Evolutionary conservation across 1,140 invertebrate genomes (phyloP).

Genomic region (Plectrocnemia conspersa): DNA sequence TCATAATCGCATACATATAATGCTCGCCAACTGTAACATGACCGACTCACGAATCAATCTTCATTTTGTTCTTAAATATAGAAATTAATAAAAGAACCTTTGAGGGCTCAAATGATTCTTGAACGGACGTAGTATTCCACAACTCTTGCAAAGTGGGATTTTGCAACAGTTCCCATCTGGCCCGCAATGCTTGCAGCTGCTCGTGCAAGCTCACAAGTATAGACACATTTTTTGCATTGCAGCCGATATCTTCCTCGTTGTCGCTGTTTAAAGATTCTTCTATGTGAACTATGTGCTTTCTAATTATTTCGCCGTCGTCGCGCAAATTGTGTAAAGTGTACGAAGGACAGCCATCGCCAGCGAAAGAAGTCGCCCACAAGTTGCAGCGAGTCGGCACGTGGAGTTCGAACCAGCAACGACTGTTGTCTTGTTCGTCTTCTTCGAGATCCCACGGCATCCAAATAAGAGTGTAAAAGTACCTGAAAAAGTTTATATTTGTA

Average conservation of each 20-base stretch:
- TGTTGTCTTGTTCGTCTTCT: constrained; percentile 15
- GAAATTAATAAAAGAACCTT: too few species aligned
- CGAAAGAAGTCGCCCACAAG: constrained; percentile 20
- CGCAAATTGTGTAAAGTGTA: constrained; percentile 6
- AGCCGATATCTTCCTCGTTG: constrained; percentile 18
- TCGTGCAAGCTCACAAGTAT: constrained; percentile 22
- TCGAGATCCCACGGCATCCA: constrained; percentile 34
- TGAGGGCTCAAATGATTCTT: too few species aligned
- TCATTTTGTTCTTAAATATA: too few species aligned
- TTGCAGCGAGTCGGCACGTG: constrained; percentile 25
- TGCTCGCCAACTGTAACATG: too few species aligned
- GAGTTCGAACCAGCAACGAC: constrained; percentile 28
- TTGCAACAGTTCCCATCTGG: constrained; percentile 28
- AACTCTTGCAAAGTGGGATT: constrained; percentile 22
- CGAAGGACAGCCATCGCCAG: constrained; percentile 1
- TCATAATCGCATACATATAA: too few species aligned
- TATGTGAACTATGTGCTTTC: constrained; percentile 8
- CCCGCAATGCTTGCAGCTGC: constrained; percentile 16
- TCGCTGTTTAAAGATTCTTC: constrained; percentile 27
- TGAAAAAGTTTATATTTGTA: constrained; percentile 3
- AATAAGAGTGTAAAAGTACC: constrained; percentile 31
- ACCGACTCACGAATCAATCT: too few species aligned
- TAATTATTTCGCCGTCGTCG: constrained; percentile 19
- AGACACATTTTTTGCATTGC: constrained; percentile 18
- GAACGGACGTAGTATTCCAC: background rate